These are phyloP conservation scores for Alosa alosa DNA, from an alignment of 2,113 vertebrate genomes.

Conservation along the genomic window DNA sequence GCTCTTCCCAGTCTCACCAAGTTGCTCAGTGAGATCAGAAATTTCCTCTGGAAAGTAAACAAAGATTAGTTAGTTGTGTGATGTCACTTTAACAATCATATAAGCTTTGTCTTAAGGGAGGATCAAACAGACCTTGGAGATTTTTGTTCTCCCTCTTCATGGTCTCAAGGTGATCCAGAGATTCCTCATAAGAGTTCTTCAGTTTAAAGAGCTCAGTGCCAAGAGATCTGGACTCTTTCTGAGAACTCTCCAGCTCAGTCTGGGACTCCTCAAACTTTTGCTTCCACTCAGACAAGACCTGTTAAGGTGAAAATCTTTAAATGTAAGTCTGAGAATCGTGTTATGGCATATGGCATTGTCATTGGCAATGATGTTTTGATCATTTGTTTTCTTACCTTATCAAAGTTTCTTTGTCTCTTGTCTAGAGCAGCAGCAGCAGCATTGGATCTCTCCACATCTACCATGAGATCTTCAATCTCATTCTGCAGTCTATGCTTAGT, in stretches of 20 bases:
- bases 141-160: constrained; percentile 69
- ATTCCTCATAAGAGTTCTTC: constrained; percentile 68
- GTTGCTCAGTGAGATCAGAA: constrained; percentile 73
- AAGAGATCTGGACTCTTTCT: constrained; percentile 62
- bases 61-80: not conserved
- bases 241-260: constrained; percentile 58
- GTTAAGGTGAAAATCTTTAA: not conserved
- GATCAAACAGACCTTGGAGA: constrained; percentile 56
- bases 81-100: not conserved
- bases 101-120: not conserved
- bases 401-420: constrained; percentile 80
- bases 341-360: no score
- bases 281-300: constrained; percentile 62
- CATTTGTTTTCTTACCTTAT: constrained; percentile 61
- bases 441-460: constrained; percentile 74
- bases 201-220: constrained; percentile 68
- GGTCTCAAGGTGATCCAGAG: constrained; percentile 63
- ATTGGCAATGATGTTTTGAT: no score
- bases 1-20: constrained; percentile 69
- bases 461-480: constrained; percentile 80
- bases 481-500: constrained; percentile 79
- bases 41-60: constrained; percentile 63
- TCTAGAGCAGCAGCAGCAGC: constrained; percentile 66
- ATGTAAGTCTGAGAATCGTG: not conserved
- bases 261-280: constrained; percentile 69